phyloP scores from a whole-genome alignment of 2,888 invertebrate species.

The Acronicta aceris region DNA sequence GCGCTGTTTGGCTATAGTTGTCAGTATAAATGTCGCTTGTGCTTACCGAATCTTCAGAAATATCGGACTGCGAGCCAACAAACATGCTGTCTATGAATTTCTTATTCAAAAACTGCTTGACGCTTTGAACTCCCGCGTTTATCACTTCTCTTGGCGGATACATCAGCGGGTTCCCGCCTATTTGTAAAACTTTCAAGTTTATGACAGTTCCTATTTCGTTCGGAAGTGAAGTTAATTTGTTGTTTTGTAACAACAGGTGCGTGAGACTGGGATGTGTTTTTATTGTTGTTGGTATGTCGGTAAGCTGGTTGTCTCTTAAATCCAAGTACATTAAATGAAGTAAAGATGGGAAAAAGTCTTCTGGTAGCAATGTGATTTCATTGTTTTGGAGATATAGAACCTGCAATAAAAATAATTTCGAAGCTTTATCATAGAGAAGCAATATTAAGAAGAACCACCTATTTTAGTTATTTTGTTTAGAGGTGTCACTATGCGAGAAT shows the following conservation, averaged over 20 bases:
- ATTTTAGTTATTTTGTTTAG: no score
- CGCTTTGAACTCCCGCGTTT: conserved; percentile 81
- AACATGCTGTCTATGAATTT: conserved; percentile 71
- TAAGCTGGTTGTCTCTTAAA: conserved; percentile 90
- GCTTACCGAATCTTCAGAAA: conserved; percentile 67
- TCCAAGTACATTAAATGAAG: conserved; percentile 91
- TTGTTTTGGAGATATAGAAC: conserved; percentile 87
- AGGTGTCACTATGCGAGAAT: no score
- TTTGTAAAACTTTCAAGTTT: conserved; percentile 90
- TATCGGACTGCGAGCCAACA: conserved; percentile 72
- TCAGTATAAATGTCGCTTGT: conserved; percentile 55
- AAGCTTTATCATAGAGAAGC: no score
- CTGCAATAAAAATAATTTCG: conserved; percentile 66
- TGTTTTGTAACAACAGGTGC: conserved; percentile 91
- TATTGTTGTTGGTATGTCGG: conserved; percentile 87
- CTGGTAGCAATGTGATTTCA: conserved; percentile 84
- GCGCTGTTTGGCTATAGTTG: conserved; percentile 61
- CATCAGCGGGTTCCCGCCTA: conserved; percentile 90
- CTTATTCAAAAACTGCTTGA: conserved; percentile 75
- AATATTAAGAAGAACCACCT: neutral
- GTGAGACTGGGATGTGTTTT: conserved; percentile 89
- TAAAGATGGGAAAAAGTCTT: conserved; percentile 89
- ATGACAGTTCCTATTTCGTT: conserved; percentile 90
- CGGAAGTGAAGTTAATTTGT: conserved; percentile 89
- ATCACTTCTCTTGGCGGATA: conserved; percentile 89